Evolutionary conservation across 1,140 invertebrate species (phyloP), one percentile per base, ranked within the genome.

Genomic region (Neuroterus valhalla): DNA sequence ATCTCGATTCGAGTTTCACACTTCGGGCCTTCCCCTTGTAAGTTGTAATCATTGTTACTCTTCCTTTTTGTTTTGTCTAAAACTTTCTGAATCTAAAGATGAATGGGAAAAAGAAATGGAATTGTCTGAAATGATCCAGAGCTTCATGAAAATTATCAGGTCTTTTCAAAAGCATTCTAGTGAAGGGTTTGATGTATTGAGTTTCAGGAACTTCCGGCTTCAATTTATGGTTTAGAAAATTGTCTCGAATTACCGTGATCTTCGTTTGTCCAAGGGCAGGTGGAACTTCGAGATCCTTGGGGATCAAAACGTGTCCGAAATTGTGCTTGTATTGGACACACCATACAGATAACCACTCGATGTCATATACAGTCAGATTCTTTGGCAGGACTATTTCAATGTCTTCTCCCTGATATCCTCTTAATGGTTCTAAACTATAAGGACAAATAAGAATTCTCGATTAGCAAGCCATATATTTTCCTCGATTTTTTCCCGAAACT

Each of bases 301-400:
- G 96, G 71, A 98, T 96, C 76, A 93, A 91, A 1, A 98, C 96
- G 78, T 97, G 95, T 0, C 97, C 97, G 82, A 97, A 98, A 90
- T 98, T 98, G 80, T 97, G 95, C 42, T 93, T 91, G 85, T 95
- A 96, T 85, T 94, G 91, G 10, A 96, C 93, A 84, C 96, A 96
- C 96, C 96, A 98, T 0, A 98, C 93, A 0, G 95, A 92, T n/a
- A 98, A 89, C 96, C 96, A 98, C 85, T 98, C 95, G 68, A 98
- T 96, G 86, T 98, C 96, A 86, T 96, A 96, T 5, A 97, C 95
- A 0, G 96, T 97, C 77, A 97, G 85, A 76, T 95, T 94, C 15
- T 93, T 94, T 0, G 96, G 96, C 46, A 98, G 86, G 76, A 96
- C 94, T 69, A 97, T 94, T 87, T 97, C 96, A 45, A 98, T 97